Evolutionary conservation across 2,113 vertebrate species (phyloP).

Genomic region (Phalacrocorax pelagicus): DNA sequence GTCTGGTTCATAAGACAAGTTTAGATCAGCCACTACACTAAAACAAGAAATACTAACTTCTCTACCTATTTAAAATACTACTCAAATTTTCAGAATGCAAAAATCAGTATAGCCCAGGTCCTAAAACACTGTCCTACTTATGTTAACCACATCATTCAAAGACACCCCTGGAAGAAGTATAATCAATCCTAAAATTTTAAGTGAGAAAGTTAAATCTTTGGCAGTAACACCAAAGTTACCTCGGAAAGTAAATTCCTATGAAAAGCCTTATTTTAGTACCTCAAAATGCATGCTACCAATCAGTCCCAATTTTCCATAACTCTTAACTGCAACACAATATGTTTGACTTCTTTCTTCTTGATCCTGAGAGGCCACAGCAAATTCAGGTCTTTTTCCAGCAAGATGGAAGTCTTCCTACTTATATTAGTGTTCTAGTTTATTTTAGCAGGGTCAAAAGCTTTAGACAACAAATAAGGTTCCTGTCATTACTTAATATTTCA

Average conservation of each 20-base stretch:
- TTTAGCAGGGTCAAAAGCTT: neutral
- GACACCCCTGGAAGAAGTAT: neutral
- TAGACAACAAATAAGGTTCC: neutral
- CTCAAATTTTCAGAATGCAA: neutral
- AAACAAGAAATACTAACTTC: neutral
- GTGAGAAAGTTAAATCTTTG: neutral
- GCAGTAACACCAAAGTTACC: neutral
- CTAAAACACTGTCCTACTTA: neutral
- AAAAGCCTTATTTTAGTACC: neutral
- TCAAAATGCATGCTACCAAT: neutral
- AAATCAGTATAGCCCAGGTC: neutral
- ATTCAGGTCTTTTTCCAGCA: neutral
- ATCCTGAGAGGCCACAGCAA: neutral
- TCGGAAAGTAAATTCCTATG: neutral
- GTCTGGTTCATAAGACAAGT: neutral
- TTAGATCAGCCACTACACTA: neutral
- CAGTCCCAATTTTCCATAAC: neutral
- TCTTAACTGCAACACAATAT: neutral
- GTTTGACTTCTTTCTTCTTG: no score
- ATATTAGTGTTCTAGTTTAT: neutral
- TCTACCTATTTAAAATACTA: neutral
- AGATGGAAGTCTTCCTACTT: neutral
- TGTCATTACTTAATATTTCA: neutral
- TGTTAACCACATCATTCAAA: neutral
- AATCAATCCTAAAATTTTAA: neutral